A percentile compares a stretch with the other conserved stretches of the same genome.
Evolutionary conservation across 2,888 invertebrate genomes (phyloP).

Genomic region (Eudasyphora cyanicolor): DNA sequence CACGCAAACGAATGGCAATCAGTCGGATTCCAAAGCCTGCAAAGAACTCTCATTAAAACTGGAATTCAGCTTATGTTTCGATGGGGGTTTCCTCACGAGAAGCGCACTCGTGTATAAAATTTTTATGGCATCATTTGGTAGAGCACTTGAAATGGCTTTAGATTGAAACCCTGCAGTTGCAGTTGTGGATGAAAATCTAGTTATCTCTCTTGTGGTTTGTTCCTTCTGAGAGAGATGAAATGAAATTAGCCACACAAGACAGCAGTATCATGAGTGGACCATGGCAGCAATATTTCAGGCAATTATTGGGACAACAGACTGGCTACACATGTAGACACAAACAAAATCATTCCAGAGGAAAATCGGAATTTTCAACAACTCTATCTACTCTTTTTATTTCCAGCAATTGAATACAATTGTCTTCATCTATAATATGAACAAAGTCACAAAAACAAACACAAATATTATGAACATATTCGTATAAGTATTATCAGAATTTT

Average conservation of each 20-base stretch:
- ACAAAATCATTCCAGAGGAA: no score
- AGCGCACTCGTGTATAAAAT: not conserved
- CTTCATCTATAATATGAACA: no score
- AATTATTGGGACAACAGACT: no score
- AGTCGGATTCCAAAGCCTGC: not conserved
- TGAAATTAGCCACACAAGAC: not conserved
- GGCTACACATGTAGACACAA: no score
- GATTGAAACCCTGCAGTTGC: not conserved
- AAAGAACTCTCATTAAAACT: not conserved
- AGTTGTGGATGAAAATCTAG: not conserved
- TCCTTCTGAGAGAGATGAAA: not conserved
- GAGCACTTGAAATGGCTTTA: not conserved
- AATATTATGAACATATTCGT: no score
- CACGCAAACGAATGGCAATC: constrained; percentile 1
- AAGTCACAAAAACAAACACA: no score
- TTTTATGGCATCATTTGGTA: not conserved
- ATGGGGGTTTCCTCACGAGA: not conserved
- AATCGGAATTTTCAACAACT: not conserved
- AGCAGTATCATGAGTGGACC: not conserved
- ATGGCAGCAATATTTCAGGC: not conserved
- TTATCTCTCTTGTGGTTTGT: not conserved
- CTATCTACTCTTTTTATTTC: no score
- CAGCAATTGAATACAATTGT: no score
- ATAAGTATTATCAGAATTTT: no score
- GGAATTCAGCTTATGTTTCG: not conserved